A percentile compares a stretch with the other conserved stretches of the same genome.
Conservation (phyloP, 2,797 vertebrate species). For the Thamnophis elegans region DNA sequence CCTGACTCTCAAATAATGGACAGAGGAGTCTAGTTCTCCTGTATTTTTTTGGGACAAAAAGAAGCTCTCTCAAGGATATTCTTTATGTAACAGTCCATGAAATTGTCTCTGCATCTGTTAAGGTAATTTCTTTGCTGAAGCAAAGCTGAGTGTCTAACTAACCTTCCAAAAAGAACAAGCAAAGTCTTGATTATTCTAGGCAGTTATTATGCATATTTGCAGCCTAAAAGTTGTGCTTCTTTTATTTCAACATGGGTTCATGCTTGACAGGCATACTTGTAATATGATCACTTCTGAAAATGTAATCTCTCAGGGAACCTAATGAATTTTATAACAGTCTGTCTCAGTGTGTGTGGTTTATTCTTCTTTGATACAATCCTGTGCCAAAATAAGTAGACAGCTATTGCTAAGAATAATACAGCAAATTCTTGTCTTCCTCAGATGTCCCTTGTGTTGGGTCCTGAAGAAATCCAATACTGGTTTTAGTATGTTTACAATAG, state of each 20-base stretch:
- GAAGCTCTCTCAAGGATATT: not conserved
- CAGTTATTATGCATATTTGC: not conserved
- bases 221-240: slow-evolving; percentile 15
- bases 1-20: not conserved
- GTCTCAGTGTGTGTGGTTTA: slow-evolving; percentile 35
- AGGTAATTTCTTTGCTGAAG: slow-evolving; percentile 7
- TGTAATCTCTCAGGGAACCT: slow-evolving; percentile 28
- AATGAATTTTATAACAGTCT: slow-evolving; percentile 48
- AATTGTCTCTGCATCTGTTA: slow-evolving; percentile 21
- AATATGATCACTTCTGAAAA: slow-evolving; percentile 37
- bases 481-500: slow-evolving; percentile 40
- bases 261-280: slow-evolving; percentile 20
- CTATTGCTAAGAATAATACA: slow-evolving; percentile 35
- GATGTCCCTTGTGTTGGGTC: not conserved
- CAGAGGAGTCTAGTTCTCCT: not conserved
- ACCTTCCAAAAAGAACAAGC: slow-evolving; percentile 28
- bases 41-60: not conserved
- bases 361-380: slow-evolving; percentile 27
- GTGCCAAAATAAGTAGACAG: slow-evolving; percentile 51
- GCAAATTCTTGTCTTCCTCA: slow-evolving; percentile 17
- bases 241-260: slow-evolving; percentile 25
- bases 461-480: slow-evolving; percentile 26
- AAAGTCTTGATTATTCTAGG: not conserved
- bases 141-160: slow-evolving; percentile 34
- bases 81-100: not conserved